Conservation (phyloP, 2,113 vertebrate species). For the Hyaena hyaena region DNA sequence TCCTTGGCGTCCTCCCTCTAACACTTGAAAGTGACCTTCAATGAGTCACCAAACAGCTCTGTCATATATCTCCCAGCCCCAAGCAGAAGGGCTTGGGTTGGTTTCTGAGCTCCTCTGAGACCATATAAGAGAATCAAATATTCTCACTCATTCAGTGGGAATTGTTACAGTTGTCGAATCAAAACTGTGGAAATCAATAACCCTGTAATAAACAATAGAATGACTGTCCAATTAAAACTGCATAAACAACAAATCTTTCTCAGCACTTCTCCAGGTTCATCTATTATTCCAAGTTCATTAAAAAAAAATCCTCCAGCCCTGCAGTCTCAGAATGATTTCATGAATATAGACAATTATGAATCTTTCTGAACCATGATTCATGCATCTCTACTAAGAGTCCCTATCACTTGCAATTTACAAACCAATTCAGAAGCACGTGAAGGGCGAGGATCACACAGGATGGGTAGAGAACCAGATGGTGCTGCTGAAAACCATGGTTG, state of each 20-base stretch:
- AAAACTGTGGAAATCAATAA: conserved; percentile 27
- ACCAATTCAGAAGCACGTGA: conserved; percentile 58
- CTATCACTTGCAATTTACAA: conserved; percentile 48
- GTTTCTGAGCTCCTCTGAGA: conserved; percentile 9
- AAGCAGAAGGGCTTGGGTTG: not conserved
- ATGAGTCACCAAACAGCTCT: conserved; percentile 29
- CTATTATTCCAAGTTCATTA: conserved; percentile 52
- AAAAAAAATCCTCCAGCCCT: not conserved
- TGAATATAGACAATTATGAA: conserved; percentile 49
- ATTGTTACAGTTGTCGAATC: not conserved
- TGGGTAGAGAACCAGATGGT: conserved; percentile 61
- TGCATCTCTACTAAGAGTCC: conserved; percentile 55
- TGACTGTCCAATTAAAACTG: conserved; percentile 61
- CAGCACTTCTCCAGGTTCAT: not conserved
- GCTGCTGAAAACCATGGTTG: conserved; percentile 45
- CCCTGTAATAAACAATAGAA: conserved; percentile 14
- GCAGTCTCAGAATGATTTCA: conserved; percentile 39
- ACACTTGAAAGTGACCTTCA: conserved; percentile 50
- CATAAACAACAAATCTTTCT: conserved; percentile 45
- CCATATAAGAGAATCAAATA: not conserved
- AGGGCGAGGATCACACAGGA: conserved; percentile 42
- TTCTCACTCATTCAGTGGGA: conserved; percentile 33
- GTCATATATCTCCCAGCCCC: not conserved
- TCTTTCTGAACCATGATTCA: conserved; percentile 61
- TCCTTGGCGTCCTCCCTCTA: not conserved